Evolutionary conservation across 2,888 invertebrate genomes (phyloP).

Genomic region (Morinoia aosen): DNA sequence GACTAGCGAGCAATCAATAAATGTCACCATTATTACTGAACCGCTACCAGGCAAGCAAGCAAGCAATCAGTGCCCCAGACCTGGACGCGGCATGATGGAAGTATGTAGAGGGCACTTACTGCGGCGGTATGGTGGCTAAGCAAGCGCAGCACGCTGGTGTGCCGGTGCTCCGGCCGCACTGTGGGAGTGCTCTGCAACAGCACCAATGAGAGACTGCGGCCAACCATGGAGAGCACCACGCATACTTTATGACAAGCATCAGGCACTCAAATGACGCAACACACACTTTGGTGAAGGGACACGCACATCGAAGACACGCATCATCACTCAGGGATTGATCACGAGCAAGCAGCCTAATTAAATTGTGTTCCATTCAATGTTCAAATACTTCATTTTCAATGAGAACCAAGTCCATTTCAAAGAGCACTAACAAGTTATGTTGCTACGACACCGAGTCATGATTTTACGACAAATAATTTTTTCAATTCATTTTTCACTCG

Average conservation of each 20-base stretch:
- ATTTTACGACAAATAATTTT: background rate
- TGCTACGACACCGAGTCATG: no score
- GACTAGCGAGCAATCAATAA: background rate
- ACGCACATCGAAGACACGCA: background rate
- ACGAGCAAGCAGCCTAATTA: no score
- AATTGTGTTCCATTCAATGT: no score
- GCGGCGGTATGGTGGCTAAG: constrained; percentile 29
- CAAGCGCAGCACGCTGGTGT: background rate
- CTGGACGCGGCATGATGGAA: background rate
- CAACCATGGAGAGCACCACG: background rate
- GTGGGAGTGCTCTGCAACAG: constrained; percentile 34
- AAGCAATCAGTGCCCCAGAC: background rate
- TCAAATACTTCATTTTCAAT: no score
- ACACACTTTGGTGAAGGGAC: background rate
- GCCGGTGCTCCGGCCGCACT: background rate
- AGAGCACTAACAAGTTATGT: no score
- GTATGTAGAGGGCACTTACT: constrained; percentile 28
- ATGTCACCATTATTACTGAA: background rate
- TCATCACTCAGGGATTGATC: no score
- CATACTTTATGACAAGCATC: no score
- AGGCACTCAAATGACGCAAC: background rate
- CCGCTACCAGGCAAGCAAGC: background rate
- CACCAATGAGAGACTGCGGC: background rate
- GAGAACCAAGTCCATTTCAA: no score
- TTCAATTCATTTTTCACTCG: background rate